phyloP scores from a whole-genome alignment of 2,797 vertebrate species.

The Peromyscus attwateri region DNA sequence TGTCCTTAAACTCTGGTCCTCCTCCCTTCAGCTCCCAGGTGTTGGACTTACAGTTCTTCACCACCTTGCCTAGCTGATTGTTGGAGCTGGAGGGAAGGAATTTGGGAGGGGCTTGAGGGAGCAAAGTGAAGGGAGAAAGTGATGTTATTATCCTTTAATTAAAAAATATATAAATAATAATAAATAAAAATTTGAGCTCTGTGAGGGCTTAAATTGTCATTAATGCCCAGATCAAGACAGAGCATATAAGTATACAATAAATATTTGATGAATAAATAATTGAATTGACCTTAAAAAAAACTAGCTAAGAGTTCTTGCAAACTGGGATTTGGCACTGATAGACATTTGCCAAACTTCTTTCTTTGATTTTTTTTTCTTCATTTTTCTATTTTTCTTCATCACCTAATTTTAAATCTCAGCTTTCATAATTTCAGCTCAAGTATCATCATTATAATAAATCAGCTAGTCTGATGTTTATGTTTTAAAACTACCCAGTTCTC shows the following conservation, averaged over 20 bases:
- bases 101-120: not conserved
- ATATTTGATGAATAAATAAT: not conserved
- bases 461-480: conserved; percentile 12
- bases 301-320: conserved; percentile 35
- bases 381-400: not conserved
- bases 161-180: not conserved
- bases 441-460: conserved; percentile 23
- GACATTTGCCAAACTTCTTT: conserved; percentile 32
- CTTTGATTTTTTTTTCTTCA: conserved; percentile 16
- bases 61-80: not conserved
- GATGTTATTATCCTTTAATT: not conserved
- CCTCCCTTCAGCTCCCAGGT: not conserved
- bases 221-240: not conserved
- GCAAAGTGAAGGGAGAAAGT: not conserved
- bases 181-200: not conserved
- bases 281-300: not conserved
- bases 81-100: no score
- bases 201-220: no score
- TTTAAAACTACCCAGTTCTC: not conserved
- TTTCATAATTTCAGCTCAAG: conserved; percentile 50
- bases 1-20: not conserved
- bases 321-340: not conserved
- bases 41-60: not conserved
- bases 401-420: not conserved
- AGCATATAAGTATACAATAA: not conserved